Evolutionary conservation across 2,888 invertebrate genomes (phyloP).

Genomic region (Dynastes tityus): DNA sequence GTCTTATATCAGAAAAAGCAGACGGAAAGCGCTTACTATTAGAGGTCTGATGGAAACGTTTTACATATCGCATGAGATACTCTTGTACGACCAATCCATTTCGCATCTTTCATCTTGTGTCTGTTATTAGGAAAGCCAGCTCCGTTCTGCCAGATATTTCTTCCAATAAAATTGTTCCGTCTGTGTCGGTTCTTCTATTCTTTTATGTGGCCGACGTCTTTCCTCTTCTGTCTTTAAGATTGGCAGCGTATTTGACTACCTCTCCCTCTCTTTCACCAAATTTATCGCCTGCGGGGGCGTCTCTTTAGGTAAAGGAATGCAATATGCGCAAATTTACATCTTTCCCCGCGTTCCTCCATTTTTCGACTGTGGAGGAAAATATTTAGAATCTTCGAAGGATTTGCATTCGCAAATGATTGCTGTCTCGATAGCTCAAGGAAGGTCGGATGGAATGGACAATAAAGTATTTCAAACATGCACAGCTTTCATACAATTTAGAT

Average conservation of each 20-base stretch:
- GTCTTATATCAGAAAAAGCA: slow-evolving; percentile 17
- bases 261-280: neutral
- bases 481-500: slow-evolving; percentile 1
- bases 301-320: slow-evolving; percentile 25
- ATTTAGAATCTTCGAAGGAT: slow-evolving; percentile 16
- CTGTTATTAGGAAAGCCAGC: slow-evolving; percentile 20
- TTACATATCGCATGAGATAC: slow-evolving; percentile 5
- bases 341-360: neutral
- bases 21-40: slow-evolving; percentile 9
- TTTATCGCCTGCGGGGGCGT: slow-evolving; percentile 1
- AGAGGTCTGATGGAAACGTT: slow-evolving; percentile 11
- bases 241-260: neutral
- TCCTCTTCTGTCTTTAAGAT: neutral
- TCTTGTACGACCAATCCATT: neutral
- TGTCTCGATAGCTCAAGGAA: neutral
- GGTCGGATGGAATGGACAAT: neutral
- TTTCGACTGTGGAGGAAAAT: slow-evolving; percentile 18
- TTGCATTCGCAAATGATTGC: slow-evolving; percentile 27
- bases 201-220: neutral
- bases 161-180: slow-evolving; percentile 30
- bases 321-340: slow-evolving; percentile 20
- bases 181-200: slow-evolving; percentile 9
- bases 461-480: neutral
- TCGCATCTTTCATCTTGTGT: neutral
- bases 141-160: slow-evolving; percentile 27